Evolutionary conservation across 1,140 invertebrate species (phyloP).

Genomic region (Trypoxylus dichotomus): DNA sequence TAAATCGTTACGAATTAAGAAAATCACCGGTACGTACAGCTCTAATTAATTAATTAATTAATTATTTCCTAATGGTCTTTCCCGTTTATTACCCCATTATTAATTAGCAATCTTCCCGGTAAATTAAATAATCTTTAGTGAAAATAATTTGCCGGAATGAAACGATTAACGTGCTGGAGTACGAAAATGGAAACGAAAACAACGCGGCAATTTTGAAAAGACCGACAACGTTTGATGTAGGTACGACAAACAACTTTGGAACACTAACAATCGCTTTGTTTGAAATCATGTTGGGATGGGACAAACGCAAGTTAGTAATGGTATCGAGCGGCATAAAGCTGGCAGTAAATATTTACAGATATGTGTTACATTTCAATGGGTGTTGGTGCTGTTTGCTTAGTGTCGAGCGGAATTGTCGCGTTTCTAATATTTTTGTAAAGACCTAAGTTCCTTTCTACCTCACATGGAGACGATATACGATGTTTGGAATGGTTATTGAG

Average conservation of each 20-base stretch:
- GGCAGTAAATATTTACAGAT: neutral
- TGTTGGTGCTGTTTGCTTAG: neutral
- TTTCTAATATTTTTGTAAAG: neutral
- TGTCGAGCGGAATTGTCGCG: neutral
- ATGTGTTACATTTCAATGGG: neutral
- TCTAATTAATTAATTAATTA: conserved; percentile 18
- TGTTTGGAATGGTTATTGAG: no score
- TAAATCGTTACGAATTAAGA: conserved; percentile 4
- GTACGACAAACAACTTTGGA: neutral
- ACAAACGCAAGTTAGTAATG: neutral
- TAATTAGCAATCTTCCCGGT: neutral
- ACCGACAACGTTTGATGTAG: neutral
- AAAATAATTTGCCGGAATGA: neutral
- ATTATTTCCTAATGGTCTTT: neutral
- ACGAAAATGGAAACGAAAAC: neutral
- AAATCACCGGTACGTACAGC: neutral
- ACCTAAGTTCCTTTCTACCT: neutral
- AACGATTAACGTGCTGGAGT: neutral
- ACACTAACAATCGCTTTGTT: neutral
- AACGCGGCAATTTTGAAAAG: conserved; percentile 9
- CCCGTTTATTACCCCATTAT: neutral
- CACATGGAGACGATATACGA: neutral
- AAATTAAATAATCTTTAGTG: conserved; percentile 1
- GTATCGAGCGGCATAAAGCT: neutral
- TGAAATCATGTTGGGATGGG: neutral